Conservation (phyloP, 2,113 vertebrate genomes). For the Nyctereutes procyonoides region DNA sequence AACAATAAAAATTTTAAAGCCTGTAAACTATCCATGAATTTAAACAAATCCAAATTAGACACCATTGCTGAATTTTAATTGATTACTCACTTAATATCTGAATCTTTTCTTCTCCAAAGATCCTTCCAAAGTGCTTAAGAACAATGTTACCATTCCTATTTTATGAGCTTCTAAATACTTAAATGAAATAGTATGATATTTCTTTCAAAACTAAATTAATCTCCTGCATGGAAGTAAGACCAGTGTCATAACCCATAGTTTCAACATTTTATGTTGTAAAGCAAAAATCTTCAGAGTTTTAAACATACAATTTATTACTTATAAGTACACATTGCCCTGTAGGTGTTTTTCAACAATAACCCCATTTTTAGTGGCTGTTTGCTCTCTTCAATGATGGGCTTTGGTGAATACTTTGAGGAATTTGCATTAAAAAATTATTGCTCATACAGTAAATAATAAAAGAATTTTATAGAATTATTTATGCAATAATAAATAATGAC, state of each 20-base stretch:
- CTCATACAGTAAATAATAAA: constrained; percentile 28
- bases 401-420: constrained; percentile 24
- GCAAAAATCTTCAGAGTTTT: not conserved
- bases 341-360: not conserved
- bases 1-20: constrained; percentile 66
- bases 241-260: not conserved
- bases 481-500: not conserved
- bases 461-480: not conserved
- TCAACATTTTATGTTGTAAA: constrained; percentile 32
- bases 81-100: constrained; percentile 28
- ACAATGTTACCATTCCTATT: constrained; percentile 36
- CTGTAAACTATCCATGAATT: constrained; percentile 19
- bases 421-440: constrained; percentile 23
- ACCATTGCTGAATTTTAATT: constrained; percentile 40
- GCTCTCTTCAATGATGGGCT: not conserved
- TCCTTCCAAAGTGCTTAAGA: constrained; percentile 2
- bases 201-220: constrained; percentile 26
- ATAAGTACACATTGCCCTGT: not conserved
- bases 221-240: not conserved
- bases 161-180: constrained; percentile 52
- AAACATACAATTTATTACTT: not conserved
- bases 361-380: not conserved
- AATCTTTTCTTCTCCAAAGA: constrained; percentile 22
- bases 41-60: constrained; percentile 24
- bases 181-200: not conserved